These are phyloP conservation scores for Barypeithes pellucidus DNA, from an alignment of 2,888 invertebrate species.

Conservation along the genomic window DNA sequence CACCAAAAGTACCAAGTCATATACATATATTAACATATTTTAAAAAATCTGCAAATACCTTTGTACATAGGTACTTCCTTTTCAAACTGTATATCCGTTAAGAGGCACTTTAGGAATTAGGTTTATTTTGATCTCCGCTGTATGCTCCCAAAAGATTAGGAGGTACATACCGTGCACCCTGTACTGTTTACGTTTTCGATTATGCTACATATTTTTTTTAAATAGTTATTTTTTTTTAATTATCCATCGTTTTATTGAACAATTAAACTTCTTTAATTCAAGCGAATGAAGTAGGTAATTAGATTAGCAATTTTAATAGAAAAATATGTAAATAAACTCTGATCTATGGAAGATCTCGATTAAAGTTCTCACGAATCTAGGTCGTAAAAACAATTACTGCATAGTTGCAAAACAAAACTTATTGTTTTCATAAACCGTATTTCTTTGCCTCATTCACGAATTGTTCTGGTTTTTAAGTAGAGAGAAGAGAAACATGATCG, in stretches of 20 bases:
- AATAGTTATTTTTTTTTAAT: no score
- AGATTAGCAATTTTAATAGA: conserved; percentile 11
- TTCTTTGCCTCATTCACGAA: conserved; percentile 28
- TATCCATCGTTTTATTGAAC: no score
- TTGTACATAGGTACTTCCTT: not conserved
- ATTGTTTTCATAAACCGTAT: conserved; percentile 40
- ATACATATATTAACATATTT: not conserved
- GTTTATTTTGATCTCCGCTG: no score
- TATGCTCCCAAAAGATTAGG: no score
- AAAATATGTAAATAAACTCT: conserved; percentile 24
- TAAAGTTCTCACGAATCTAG: conserved; percentile 49
- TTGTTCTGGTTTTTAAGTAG: conserved; percentile 6
- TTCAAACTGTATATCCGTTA: no score
- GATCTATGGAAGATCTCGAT: conserved; percentile 44
- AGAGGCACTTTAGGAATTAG: no score
- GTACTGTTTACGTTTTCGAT: no score
- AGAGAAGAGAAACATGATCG: not conserved
- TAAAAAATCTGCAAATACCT: not conserved
- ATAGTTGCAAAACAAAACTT: conserved; percentile 47
- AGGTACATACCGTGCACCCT: no score
- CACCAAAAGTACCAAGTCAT: conserved; percentile 32
- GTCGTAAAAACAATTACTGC: conserved; percentile 40
- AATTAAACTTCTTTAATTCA: no score
- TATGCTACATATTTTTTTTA: no score
- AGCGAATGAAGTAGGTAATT: conserved; percentile 11